Base-by-base conservation (phyloP, 2,888 invertebrate species). In the Nemotelus nigrinus region DNA sequence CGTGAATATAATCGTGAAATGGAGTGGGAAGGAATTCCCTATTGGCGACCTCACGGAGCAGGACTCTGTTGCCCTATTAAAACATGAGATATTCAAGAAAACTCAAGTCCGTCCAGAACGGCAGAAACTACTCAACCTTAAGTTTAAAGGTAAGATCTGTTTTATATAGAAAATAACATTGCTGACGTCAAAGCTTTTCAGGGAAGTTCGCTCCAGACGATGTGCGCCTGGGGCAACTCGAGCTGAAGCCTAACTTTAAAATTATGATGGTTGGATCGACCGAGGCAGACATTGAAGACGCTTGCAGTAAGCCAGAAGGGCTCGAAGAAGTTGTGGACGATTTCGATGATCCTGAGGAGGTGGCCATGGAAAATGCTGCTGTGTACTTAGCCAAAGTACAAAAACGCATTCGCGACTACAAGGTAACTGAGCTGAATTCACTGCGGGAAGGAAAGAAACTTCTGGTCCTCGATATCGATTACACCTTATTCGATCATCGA, bases 211-310 rank as follows among this genome's bases (percentile, higher is more conserved):
- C 96, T 0, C 91, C 92, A 68, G 95, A 97, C 86, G 93, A 93
- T 81, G 91, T 92, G 81, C 90, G 91, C 67, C 88, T 98, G n/a
- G 90, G 91, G 0, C 90, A 91, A 71, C 85, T 97, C 79, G 94
- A 93, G 82, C 87, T 98, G 47, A 97, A 97, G 85, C 92, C 93
- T 0, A 95, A 95, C 77, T 93, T 95, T 81, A 97, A 97, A 87
- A 90, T 98, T 8, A 97, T 98, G 96, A 94, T 98, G 94, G 97
- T 98, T 91, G 98, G 98, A 0, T 97, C 97, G 0, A 88, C 95
- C 2, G 98, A 98, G 85, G 94, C 96, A 82, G 96, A 95, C 76
- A 96, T 97, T 83, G 93, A 93, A 60, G 94, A 94, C 83, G 96
- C 94, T 0, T 92, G 92, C 83, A 91, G 92, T 72, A 92, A 93